Conservation (phyloP, 2,888 invertebrate species). For the Coecobrya sp. region DNA sequence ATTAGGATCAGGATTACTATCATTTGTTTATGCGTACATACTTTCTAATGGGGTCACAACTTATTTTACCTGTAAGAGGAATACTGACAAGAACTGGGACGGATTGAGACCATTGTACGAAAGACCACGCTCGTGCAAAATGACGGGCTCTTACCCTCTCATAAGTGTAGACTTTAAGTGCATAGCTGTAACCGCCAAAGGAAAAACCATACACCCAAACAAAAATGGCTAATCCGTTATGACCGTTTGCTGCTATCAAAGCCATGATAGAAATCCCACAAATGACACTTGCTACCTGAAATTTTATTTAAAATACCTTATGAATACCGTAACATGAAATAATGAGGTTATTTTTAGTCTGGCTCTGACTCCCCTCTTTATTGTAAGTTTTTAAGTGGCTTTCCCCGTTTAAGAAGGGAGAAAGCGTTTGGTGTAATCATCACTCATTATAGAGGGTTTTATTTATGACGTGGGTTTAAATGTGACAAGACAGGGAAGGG, state of each 20-base stretch:
- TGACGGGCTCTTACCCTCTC: slow-evolving; percentile 95
- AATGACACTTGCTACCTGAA: slow-evolving; percentile 92
- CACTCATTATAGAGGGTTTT: too few species aligned
- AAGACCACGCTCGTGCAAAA: slow-evolving; percentile 96
- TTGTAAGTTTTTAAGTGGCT: too few species aligned
- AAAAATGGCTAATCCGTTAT: slow-evolving; percentile 91
- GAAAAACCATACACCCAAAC: slow-evolving; percentile 91
- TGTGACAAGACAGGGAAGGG: not conserved
- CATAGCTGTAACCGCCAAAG: slow-evolving; percentile 96
- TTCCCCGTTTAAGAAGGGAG: too few species aligned
- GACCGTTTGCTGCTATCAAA: slow-evolving; percentile 90
- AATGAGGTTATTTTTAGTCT: too few species aligned
- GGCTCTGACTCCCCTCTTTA: too few species aligned
- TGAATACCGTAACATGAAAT: too few species aligned
- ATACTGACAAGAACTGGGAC: slow-evolving; percentile 95
- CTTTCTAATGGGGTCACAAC: not conserved
- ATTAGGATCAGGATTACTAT: not conserved
- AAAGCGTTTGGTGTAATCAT: too few species aligned
- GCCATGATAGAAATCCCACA: slow-evolving; percentile 93
- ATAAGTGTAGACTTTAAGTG: slow-evolving; percentile 96
- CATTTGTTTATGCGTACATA: not conserved
- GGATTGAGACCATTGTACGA: slow-evolving; percentile 95
- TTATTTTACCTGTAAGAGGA: slow-evolving; percentile 91
- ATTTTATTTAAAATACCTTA: slow-evolving; percentile 7
- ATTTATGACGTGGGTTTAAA: not conserved